These are phyloP conservation scores for Entomobrya proxima DNA, from an alignment of 2,888 invertebrate genomes.

Conservation along the genomic window DNA sequence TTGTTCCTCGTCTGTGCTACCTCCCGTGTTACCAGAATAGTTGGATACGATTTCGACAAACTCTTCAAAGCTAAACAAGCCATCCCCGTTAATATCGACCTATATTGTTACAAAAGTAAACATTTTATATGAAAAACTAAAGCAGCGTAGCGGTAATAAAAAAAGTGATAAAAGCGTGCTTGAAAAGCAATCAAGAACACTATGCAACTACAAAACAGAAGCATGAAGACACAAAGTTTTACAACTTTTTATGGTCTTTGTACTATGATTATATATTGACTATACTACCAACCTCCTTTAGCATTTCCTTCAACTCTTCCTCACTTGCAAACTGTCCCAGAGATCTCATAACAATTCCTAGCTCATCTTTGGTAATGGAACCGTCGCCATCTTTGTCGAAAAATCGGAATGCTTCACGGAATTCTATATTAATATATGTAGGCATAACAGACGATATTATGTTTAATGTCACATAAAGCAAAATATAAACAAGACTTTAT, in stretches of 20 bases:
- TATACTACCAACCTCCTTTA: slow-evolving; percentile 73
- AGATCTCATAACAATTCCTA: slow-evolving; percentile 77
- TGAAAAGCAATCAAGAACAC: neutral
- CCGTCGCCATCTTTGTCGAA: slow-evolving; percentile 77
- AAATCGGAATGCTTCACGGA: slow-evolving; percentile 76
- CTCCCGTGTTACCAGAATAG: slow-evolving; percentile 75
- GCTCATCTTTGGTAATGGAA: slow-evolving; percentile 76
- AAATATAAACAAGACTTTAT: no score
- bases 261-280: no score
- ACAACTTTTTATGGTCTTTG: neutral
- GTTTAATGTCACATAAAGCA: neutral
- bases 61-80: slow-evolving; percentile 77
- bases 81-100: slow-evolving; percentile 76
- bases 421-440: slow-evolving; percentile 68
- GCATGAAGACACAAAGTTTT: neutral
- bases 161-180: neutral
- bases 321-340: slow-evolving; percentile 76
- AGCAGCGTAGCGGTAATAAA: neutral
- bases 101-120: neutral
- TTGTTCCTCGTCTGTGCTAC: slow-evolving; percentile 76
- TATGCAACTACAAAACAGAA: neutral
- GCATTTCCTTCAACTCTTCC: slow-evolving; percentile 76
- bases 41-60: slow-evolving; percentile 77
- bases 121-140: neutral
- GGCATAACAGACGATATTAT: neutral